A percentile compares a stretch with the other conserved stretches of the same genome.
Evolutionary conservation across 1,140 invertebrate genomes (phyloP).

Genomic region (Alviniconcha marisindica): DNA sequence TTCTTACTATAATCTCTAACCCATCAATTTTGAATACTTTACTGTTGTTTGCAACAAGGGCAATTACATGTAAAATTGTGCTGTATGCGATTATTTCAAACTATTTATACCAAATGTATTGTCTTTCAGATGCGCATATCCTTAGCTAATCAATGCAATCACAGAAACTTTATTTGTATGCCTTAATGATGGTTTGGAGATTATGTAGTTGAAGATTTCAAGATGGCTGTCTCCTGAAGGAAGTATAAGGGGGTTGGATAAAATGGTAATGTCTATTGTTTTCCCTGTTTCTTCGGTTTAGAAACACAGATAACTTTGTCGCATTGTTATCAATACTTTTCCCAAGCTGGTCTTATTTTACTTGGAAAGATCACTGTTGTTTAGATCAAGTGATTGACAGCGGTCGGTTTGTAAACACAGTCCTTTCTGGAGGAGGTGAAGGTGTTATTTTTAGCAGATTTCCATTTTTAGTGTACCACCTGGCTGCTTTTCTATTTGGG

Average conservation of each 20-base stretch:
- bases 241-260: conserved; percentile 44
- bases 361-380: too few species aligned
- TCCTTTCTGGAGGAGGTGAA: neutral
- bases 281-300: neutral
- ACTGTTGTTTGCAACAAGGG: too few species aligned
- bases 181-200: too few species aligned
- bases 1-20: conserved; percentile 4
- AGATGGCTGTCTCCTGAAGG: conserved; percentile 63
- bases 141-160: neutral
- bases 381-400: neutral
- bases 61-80: too few species aligned
- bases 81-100: neutral
- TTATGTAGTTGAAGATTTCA: conserved; percentile 52
- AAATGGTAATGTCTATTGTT: conserved; percentile 47
- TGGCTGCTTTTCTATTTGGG: too few species aligned
- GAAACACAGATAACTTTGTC: too few species aligned
- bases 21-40: too few species aligned
- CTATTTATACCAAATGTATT: neutral
- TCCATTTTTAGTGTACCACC: conserved; percentile 7
- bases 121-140: neutral
- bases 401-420: too few species aligned
- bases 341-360: too few species aligned
- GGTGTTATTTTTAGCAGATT: conserved; percentile 4
- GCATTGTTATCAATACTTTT: too few species aligned
- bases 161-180: too few species aligned